A percentile compares a stretch with the other conserved stretches of the same genome.
Conservation (phyloP, 2,797 vertebrate species). For the Lithobates sylvaticus region DNA sequence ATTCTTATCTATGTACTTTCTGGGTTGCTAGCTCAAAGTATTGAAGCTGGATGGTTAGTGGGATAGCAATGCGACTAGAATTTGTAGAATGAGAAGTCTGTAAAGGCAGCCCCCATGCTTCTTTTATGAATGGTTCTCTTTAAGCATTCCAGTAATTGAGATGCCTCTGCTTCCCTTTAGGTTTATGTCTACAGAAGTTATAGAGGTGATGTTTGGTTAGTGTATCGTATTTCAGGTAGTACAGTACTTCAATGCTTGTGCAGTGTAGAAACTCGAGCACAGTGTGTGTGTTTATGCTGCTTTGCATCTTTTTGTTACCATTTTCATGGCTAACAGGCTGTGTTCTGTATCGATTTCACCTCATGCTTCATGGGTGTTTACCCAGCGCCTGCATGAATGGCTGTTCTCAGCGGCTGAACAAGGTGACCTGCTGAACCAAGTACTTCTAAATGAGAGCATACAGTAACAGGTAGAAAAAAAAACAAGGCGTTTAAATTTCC, state of each 20-base stretch:
- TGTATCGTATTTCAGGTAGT: conserved; percentile 11
- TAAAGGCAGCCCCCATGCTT: background rate
- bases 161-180: background rate
- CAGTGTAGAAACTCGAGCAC: conserved; percentile 25
- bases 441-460: conserved; percentile 62
- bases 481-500: conserved; percentile 55
- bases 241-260: conserved; percentile 21
- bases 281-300: conserved; percentile 42
- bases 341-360: conserved; percentile 54
- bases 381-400: conserved; percentile 55
- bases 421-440: conserved; percentile 55
- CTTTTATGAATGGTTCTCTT: conserved; percentile 24
- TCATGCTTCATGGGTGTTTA: conserved; percentile 59
- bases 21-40: background rate
- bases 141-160: background rate
- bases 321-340: conserved; percentile 52
- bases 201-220: background rate
- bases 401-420: conserved; percentile 57
- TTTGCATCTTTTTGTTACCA: conserved; percentile 53
- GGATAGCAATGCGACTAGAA: no score
- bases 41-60: background rate
- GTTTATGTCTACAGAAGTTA: background rate
- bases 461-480: conserved; percentile 56
- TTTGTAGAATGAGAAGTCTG: no score
- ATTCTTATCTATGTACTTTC: background rate